These are phyloP conservation scores for Drosophila dives DNA, from an alignment of 2,888 invertebrate genomes.

Conservation along the genomic window DNA sequence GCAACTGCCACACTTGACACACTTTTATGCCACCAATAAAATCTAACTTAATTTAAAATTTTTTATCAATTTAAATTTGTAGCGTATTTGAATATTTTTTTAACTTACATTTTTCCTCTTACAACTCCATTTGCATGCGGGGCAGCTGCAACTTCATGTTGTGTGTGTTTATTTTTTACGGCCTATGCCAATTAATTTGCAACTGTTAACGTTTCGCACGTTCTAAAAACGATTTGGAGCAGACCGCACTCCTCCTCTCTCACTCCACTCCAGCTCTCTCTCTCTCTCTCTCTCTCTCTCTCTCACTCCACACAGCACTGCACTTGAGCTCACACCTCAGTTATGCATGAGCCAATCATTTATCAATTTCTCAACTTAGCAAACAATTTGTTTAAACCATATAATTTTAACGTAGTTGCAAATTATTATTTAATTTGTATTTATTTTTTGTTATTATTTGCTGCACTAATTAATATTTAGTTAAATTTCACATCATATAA, in stretches of 20 bases:
- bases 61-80: background rate
- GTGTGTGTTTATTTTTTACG: constrained; percentile 9
- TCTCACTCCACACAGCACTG: constrained; percentile 30
- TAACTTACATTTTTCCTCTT: constrained; percentile 27
- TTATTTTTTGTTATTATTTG: background rate
- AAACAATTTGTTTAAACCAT: constrained; percentile 8
- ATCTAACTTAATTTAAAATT: background rate
- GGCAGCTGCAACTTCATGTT: constrained; percentile 47
- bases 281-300: constrained; percentile 8
- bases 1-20: background rate
- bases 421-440: background rate
- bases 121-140: constrained; percentile 53
- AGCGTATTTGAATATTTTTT: background rate
- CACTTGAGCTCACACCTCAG: constrained; percentile 27
- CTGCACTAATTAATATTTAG: constrained; percentile 6
- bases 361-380: constrained; percentile 5
- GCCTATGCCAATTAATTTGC: constrained; percentile 37
- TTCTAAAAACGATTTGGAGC: constrained; percentile 64
- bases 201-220: constrained; percentile 59
- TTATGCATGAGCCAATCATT: constrained; percentile 10
- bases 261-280: constrained; percentile 17
- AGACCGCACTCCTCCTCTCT: constrained; percentile 34
- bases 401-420: constrained; percentile 1
- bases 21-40: constrained; percentile 3
- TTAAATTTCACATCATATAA: constrained; percentile 33